Evolutionary conservation across 2,888 invertebrate genomes (phyloP).

Genomic region (Agelastica alni): DNA sequence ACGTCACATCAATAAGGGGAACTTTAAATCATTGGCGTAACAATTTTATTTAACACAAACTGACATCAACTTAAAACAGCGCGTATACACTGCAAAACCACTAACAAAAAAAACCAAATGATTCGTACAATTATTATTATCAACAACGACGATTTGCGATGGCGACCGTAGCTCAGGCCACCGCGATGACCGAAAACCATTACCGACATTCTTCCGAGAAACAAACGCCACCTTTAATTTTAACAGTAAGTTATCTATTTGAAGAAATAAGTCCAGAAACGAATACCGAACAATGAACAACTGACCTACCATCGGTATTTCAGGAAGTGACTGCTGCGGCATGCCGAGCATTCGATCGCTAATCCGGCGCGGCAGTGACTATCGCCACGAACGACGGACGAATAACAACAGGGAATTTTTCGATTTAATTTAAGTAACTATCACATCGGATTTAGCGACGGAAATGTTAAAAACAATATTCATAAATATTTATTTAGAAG

Average conservation of each 20-base stretch:
- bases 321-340: constrained; percentile 23
- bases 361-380: constrained; percentile 2
- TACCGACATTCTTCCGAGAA: constrained; percentile 17
- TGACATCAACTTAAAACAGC: too few species aligned
- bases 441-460: too few species aligned
- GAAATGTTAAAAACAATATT: too few species aligned
- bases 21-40: too few species aligned
- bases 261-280: constrained; percentile 24
- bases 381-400: background rate
- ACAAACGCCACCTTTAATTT: constrained; percentile 10
- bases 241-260: constrained; percentile 22
- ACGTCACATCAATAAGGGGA: too few species aligned
- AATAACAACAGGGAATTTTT: too few species aligned
- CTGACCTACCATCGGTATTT: constrained; percentile 24
- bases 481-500: too few species aligned
- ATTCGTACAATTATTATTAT: background rate
- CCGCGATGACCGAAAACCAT: constrained; percentile 4
- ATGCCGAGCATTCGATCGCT: constrained; percentile 19
- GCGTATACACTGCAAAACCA: too few species aligned
- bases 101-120: too few species aligned
- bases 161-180: background rate
- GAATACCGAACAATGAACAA: constrained; percentile 11
- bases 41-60: too few species aligned
- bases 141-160: background rate
- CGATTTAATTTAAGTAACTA: too few species aligned